Percentiles rank a stretch among this genome's conserved stretches.
phyloP scores from a whole-genome alignment of 2,888 invertebrate species.

The Oxyteleia sp. region DNA sequence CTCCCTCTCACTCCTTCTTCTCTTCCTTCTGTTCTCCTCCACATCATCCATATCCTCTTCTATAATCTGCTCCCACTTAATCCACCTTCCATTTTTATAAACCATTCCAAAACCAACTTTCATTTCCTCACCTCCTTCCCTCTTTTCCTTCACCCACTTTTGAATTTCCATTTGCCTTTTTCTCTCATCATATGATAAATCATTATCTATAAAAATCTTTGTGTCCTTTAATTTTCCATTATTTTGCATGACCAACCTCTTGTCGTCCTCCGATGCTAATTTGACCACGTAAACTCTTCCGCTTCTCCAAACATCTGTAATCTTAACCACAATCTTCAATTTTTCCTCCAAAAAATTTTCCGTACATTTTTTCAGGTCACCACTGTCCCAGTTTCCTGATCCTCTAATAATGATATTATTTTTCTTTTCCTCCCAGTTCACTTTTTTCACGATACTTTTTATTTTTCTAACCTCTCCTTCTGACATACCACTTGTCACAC shows the following conservation, averaged over 20 bases:
- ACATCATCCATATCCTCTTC: slow-evolving; percentile 1
- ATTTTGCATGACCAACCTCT: slow-evolving; percentile 2
- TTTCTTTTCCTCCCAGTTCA: slow-evolving; percentile 6
- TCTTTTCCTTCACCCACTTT: slow-evolving; percentile 25
- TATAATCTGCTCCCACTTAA: slow-evolving; percentile 20
- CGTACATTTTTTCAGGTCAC: neutral
- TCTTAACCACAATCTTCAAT: slow-evolving; percentile 6
- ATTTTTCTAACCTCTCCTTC: slow-evolving; percentile 7
- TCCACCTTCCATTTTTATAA: neutral
- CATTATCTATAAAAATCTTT: slow-evolving; percentile 27
- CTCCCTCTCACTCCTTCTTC: slow-evolving; percentile 12
- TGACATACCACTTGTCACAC: neutral
- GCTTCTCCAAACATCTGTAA: slow-evolving; percentile 1
- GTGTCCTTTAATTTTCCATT: slow-evolving; percentile 21
- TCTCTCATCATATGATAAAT: slow-evolving; percentile 30
- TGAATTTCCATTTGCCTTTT: slow-evolving; percentile 37
- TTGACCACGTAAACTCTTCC: slow-evolving; percentile 1
- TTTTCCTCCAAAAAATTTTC: slow-evolving; percentile 15
- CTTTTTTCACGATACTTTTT: slow-evolving; percentile 9
- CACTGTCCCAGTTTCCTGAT: neutral
- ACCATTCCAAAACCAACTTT: slow-evolving; percentile 29
- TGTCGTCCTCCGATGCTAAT: slow-evolving; percentile 2
- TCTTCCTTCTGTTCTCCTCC: neutral
- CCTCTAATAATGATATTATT: slow-evolving; percentile 11
- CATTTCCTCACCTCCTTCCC: neutral